Base-by-base conservation (phyloP, 1,140 invertebrate genomes). In the Bombus picipes region DNA sequence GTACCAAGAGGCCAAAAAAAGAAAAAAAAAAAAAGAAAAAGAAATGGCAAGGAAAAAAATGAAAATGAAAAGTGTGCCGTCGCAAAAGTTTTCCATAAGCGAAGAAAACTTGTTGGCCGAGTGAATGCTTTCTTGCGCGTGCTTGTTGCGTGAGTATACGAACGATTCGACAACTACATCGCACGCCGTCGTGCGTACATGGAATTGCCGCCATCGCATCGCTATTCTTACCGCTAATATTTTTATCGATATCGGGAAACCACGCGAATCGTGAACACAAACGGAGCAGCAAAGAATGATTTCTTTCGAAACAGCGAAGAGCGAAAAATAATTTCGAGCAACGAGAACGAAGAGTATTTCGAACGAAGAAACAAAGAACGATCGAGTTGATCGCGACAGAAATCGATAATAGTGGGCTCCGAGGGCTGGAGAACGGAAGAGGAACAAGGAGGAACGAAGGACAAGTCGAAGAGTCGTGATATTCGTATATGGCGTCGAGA, bases 221-320 rank as follows among this genome's bases (percentile, higher is more conserved):
- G 88, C 66, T 87, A 62, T 85, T 76, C 81, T 77, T 89, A 81
- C 57, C 85, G 80, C 77, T 75, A 84, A 79, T 89, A 75, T 87
- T 90, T 89, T 75, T 90, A 81, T 71, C 79, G 83, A 80, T 68
- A 72, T 68, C 41, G 22, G n/a, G 41, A 84, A 82, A 86, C 87
- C 85, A 39, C 86, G 75, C 70, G 25, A 57, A 37, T 73, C 84
- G 65, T 76, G 77, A 81, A 41, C 85, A 71, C 73, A 53, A 88
- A 84, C 77, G 65, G 37, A 78, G 79, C 41, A n/a, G 41, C 62
- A 13, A 5, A 57, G 9, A 57, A 71, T 4, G 25, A 47, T 32
- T 25, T 13, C 47, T 22, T 32, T 74, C 15, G 75, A 28, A 37
- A 22, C 28, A 53, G 32, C 25, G 57, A 76, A 9, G 25, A 39